phyloP scores from a whole-genome alignment of 2,113 vertebrate species.

The Nibea coibor region DNA sequence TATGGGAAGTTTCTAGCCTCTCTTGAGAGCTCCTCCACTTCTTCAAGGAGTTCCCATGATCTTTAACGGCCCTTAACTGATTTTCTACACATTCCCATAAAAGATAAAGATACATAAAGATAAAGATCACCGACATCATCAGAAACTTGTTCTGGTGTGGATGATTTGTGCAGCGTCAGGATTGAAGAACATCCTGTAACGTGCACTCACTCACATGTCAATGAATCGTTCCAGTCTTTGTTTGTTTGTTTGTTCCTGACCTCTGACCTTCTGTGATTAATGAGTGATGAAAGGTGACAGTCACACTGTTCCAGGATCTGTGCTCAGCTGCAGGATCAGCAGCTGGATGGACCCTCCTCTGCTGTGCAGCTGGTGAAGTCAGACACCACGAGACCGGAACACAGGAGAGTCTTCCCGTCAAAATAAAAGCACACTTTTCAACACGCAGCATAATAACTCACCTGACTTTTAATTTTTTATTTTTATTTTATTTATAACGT shows the following conservation, averaged over 20 bases:
- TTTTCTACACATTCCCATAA: too few relatives aligned
- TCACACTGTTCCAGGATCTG: background rate
- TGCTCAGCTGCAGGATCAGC: background rate
- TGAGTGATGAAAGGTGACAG: background rate
- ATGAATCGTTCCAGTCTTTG: background rate
- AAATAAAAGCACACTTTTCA: slow-evolving; percentile 30
- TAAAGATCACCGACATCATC: slow-evolving; percentile 8
- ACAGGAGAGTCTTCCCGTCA: background rate
- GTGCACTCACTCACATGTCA: too few relatives aligned
- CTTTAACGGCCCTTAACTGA: too few relatives aligned
- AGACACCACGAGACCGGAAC: background rate
- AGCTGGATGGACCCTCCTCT: slow-evolving; percentile 25
- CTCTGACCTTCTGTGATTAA: background rate
- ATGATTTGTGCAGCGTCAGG: too few relatives aligned
- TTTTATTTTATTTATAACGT: too few relatives aligned
- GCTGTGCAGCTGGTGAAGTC: background rate
- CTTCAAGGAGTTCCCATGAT: too few relatives aligned
- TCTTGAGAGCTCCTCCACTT: background rate
- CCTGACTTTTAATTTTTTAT: too few relatives aligned
- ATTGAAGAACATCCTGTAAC: background rate
- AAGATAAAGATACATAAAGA: background rate
- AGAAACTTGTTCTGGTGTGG: background rate
- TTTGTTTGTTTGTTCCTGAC: too few relatives aligned
- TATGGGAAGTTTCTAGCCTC: background rate
- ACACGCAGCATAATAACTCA: too few relatives aligned